Evolutionary conservation across 2,113 vertebrate genomes (phyloP).

Genomic region (Toxotes jaculatrix): DNA sequence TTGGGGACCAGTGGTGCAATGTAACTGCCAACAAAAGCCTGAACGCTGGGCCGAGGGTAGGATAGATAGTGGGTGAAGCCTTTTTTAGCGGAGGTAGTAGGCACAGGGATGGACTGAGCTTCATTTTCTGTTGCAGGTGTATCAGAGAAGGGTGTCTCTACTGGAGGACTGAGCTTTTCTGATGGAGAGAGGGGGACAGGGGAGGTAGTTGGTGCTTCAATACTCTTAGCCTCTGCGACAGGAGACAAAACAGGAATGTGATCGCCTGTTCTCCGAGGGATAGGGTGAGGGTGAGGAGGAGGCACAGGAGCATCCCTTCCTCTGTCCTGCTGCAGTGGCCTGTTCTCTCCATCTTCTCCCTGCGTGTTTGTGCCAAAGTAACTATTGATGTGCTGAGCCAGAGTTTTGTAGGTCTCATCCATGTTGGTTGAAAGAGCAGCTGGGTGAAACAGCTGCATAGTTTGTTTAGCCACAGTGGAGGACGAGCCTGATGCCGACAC

Average conservation of each 20-base stretch:
- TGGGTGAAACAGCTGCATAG: conserved; percentile 85
- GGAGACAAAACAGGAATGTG: conserved; percentile 60
- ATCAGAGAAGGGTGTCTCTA: conserved; percentile 8
- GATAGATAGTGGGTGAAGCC: conserved; percentile 92
- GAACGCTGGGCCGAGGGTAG: conserved; percentile 91
- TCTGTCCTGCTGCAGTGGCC: conserved; percentile 49
- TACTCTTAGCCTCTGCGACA: conserved; percentile 61
- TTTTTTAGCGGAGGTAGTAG: conserved; percentile 86
- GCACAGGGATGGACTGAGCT: conserved; percentile 17
- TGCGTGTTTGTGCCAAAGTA: conserved; percentile 85
- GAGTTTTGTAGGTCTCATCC: conserved; percentile 90
- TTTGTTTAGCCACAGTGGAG: conserved; percentile 74
- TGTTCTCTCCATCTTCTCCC: conserved; percentile 75
- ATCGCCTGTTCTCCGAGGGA: conserved; percentile 7
- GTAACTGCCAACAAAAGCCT: conserved; percentile 95
- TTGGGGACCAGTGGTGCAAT: conserved; percentile 93
- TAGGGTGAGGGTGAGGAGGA: background rate
- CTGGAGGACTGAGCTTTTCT: conserved; percentile 22
- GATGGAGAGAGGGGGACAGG: background rate
- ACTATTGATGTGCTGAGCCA: conserved; percentile 91
- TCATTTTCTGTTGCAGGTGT: conserved; percentile 17
- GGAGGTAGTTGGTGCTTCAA: conserved; percentile 29
- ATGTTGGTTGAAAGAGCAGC: conserved; percentile 87
- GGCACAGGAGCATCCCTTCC: conserved; percentile 7
- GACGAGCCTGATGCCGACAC: conserved; percentile 15